Evolutionary conservation across 2,797 vertebrate genomes (phyloP).

Genomic region (Esox lucius): DNA sequence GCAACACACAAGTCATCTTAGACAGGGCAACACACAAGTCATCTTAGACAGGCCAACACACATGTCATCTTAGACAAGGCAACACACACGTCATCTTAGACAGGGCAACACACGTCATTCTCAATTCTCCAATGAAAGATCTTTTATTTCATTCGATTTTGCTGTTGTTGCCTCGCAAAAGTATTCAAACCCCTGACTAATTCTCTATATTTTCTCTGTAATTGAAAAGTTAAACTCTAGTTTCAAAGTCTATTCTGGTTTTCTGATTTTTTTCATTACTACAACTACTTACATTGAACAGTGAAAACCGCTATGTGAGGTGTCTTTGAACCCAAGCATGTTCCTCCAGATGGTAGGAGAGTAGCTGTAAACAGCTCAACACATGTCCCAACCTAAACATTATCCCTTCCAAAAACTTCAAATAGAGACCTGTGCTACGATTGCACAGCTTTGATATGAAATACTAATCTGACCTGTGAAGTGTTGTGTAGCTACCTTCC

Average conservation of each 20-base stretch:
- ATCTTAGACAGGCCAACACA: too few species aligned
- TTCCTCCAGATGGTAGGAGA: conserved; percentile 68
- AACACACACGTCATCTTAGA: too few species aligned
- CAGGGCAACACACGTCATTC: too few species aligned
- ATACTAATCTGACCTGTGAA: conserved; percentile 79
- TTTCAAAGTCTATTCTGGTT: conserved; percentile 18
- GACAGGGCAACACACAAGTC: too few species aligned
- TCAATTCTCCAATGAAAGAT: too few species aligned
- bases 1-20: too few species aligned
- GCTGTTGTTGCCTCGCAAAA: too few species aligned
- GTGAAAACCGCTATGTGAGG: conserved; percentile 21
- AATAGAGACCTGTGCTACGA: conserved; percentile 67
- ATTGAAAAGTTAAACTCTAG: too few species aligned
- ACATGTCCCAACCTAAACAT: conserved; percentile 67
- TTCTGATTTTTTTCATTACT: conserved; percentile 45
- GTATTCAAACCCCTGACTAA: too few species aligned
- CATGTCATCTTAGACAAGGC: too few species aligned
- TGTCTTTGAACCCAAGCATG: conserved; percentile 52
- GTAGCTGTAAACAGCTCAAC: conserved; percentile 69
- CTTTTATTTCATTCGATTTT: too few species aligned
- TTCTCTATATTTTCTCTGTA: too few species aligned
- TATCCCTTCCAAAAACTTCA: conserved; percentile 70
- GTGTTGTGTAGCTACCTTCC: conserved; percentile 77
- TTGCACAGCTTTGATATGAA: conserved; percentile 79
- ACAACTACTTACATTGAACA: neutral